A percentile compares a stretch with the other conserved stretches of the same genome.
Evolutionary conservation across 1,140 invertebrate species (phyloP).

Genomic region (Chrysopa pallens): DNA sequence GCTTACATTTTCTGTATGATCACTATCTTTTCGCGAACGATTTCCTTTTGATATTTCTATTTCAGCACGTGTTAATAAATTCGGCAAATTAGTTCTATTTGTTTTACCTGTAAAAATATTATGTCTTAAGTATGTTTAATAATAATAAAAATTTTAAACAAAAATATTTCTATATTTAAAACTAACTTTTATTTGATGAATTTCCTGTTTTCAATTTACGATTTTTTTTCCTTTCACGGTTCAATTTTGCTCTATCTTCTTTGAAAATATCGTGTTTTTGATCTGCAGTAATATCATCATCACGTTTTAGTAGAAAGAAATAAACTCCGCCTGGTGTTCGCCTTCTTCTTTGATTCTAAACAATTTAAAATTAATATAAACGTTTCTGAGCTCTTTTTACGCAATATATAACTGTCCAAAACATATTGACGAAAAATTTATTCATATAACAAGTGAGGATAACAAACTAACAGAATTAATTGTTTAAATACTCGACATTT

Average conservation of each 20-base stretch:
- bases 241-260: slow-evolving; percentile 38
- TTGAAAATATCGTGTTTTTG: slow-evolving; percentile 53
- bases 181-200: no score
- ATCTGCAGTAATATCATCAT: slow-evolving; percentile 44
- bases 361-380: background rate
- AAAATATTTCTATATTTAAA: no score
- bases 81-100: slow-evolving; percentile 25
- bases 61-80: slow-evolving; percentile 34
- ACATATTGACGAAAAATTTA: background rate
- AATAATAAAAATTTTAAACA: no score
- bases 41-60: slow-evolving; percentile 27
- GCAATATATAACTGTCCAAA: no score
- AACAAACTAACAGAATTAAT: no score
- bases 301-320: slow-evolving; percentile 59
- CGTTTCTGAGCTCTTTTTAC: no score
- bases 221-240: slow-evolving; percentile 33
- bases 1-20: slow-evolving; percentile 31
- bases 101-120: no score
- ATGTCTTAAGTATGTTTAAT: no score
- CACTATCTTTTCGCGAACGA: slow-evolving; percentile 24
- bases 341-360: slow-evolving; percentile 57
- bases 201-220: no score
- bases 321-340: slow-evolving; percentile 71
- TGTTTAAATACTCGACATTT: no score
- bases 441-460: background rate